These are phyloP conservation scores for Eriosoma lanigerum DNA, from an alignment of 1,140 invertebrate species.

Conservation along the genomic window DNA sequence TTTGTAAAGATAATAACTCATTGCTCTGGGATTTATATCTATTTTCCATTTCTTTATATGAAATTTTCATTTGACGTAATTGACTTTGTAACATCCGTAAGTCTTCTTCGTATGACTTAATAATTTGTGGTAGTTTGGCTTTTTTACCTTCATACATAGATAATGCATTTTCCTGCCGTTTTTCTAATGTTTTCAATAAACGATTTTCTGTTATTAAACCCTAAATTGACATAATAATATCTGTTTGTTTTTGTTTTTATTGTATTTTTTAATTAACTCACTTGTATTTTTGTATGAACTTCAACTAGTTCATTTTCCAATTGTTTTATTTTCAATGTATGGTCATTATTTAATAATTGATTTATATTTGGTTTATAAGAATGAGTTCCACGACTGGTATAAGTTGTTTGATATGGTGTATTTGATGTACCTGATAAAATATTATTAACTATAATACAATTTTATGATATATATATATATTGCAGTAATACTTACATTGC, in stretches of 20 bases:
- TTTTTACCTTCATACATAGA: conserved; percentile 61
- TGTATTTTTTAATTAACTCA: neutral
- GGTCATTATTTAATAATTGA: neutral
- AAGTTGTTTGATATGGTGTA: conserved; percentile 12
- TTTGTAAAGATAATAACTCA: conserved; percentile 61
- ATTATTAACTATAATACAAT: neutral
- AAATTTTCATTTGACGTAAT: conserved; percentile 61
- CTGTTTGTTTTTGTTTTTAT: neutral
- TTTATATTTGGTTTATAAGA: conserved; percentile 2
- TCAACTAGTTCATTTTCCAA: conserved; percentile 22
- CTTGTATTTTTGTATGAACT: neutral
- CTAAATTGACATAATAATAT: conserved; percentile 57
- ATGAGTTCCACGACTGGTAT: neutral
- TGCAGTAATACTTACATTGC: conserved; percentile 8
- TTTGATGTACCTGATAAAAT: neutral
- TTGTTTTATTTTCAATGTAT: neutral
- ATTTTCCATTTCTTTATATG: conserved; percentile 53
- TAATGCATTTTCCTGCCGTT: conserved; percentile 73
- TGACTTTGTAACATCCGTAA: conserved; percentile 70
- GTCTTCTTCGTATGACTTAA: conserved; percentile 74
- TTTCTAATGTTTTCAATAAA: conserved; percentile 71
- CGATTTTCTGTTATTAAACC: conserved; percentile 77
- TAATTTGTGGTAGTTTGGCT: conserved; percentile 55
- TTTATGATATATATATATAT: neutral
- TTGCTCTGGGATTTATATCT: conserved; percentile 54